Evolutionary conservation across 2,888 invertebrate species (phyloP), one percentile per base, ranked within the genome.

Genomic region (Incurvaria masculella): DNA sequence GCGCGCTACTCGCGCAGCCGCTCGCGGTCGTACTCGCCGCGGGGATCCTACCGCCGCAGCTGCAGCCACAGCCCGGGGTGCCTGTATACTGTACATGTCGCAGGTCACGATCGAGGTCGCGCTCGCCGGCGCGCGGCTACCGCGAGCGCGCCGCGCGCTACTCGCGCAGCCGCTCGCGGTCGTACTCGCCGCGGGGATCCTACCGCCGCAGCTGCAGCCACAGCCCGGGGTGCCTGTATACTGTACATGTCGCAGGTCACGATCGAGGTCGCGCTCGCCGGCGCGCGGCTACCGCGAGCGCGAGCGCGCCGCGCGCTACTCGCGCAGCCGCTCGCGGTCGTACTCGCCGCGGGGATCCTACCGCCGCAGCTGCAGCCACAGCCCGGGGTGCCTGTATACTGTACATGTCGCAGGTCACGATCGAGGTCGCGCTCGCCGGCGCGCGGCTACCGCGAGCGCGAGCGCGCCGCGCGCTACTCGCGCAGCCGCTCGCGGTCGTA

Each of bases 31-130:
- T 84, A 85, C 65, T 83, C 83, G 20, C 83, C 81, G 14, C 69
- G 75, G 49, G 44, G 80, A 49, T 81, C 83, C 46, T 83, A 84
- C 58, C 79, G 82, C 56, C 81, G 84, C 60, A 80, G 84, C 42
- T 85, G 85, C 69, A 86, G 89, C 51, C 85, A 87, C 63, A 91
- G 91, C 64, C 91, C 92, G n/a, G n/a, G n/a, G n/a, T n/a, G n/a
- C n/a, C n/a, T n/a, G n/a, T n/a, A n/a, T n/a, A n/a, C n/a, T n/a
- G n/a, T n/a, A n/a, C n/a, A n/a, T n/a, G n/a, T n/a, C n/a, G n/a
- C 62, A 73, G 75, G 60, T 61, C 75, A 2, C 71, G 76, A 2
- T 40, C 40, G 16, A 72, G 80, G 49, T 86, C 85, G 58, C 82
- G 86, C 48, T 86, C 86, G 45, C 84, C 83, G 46, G 73, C 73